Evolutionary conservation across 2,797 vertebrate genomes (phyloP).

Genomic region (Cyclopterus lumpus): DNA sequence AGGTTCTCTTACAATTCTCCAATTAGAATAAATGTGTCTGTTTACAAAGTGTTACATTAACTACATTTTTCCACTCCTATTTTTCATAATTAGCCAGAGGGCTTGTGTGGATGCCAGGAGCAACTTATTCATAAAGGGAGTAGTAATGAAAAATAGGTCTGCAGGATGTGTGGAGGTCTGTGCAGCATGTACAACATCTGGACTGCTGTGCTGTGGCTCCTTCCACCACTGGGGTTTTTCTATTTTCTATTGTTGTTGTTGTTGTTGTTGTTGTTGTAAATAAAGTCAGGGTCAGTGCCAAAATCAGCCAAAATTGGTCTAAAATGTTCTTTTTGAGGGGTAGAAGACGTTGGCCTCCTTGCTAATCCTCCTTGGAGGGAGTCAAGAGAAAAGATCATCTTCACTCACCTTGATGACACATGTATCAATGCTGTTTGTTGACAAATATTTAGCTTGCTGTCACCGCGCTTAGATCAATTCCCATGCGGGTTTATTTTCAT

Average conservation of each 20-base stretch:
- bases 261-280: slow-evolving; percentile 15
- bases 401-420: not conserved
- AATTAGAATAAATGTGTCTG: slow-evolving; percentile 39
- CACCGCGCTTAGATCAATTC: not conserved
- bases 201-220: not conserved
- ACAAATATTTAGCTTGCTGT: not conserved
- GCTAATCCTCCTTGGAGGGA: not conserved
- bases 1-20: slow-evolving; percentile 21
- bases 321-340: not conserved
- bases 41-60: slow-evolving; percentile 31
- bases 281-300: not conserved
- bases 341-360: slow-evolving; percentile 14
- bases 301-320: not conserved
- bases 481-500: not conserved
- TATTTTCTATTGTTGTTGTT: not conserved
- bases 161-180: slow-evolving; percentile 33
- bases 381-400: not conserved
- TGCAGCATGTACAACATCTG: slow-evolving; percentile 44
- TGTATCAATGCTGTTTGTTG: not conserved
- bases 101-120: slow-evolving; percentile 50
- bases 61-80: slow-evolving; percentile 17
- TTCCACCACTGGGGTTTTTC: not conserved
- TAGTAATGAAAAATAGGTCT: slow-evolving; percentile 28
- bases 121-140: slow-evolving; percentile 57
- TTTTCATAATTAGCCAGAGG: slow-evolving; percentile 56